A percentile compares a stretch with the other conserved stretches of the same genome.
Conservation (phyloP, 2,888 invertebrate genomes). For the Leucophenga montana region DNA sequence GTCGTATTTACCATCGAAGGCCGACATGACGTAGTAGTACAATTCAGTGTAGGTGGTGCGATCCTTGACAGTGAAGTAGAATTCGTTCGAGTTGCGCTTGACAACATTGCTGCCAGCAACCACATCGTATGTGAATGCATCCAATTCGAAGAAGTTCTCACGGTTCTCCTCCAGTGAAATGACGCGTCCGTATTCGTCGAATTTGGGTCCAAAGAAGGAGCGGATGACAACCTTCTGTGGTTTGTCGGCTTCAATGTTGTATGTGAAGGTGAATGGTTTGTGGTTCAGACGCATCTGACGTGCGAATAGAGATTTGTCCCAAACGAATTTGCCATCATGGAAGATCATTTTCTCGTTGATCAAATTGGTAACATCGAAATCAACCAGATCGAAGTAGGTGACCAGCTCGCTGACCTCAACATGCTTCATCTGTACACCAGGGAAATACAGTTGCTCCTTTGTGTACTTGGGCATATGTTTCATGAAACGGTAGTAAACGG, state of each 20-base stretch:
- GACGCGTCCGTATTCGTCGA: slow-evolving; percentile 75
- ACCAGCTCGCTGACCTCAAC: slow-evolving; percentile 79
- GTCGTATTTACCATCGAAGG: slow-evolving; percentile 72
- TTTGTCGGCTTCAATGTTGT: slow-evolving; percentile 78
- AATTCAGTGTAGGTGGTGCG: slow-evolving; percentile 73
- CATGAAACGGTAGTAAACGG: slow-evolving; percentile 78
- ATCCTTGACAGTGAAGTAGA: slow-evolving; percentile 76
- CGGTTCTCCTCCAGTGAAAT: slow-evolving; percentile 76
- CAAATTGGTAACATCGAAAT: slow-evolving; percentile 76
- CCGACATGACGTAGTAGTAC: slow-evolving; percentile 74
- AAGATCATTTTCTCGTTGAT: slow-evolving; percentile 67
- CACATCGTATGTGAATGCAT: slow-evolving; percentile 78
- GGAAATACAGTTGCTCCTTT: slow-evolving; percentile 76
- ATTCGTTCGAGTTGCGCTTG: slow-evolving; percentile 63
- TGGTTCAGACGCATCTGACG: slow-evolving; percentile 83
- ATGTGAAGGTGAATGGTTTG: slow-evolving; percentile 78
- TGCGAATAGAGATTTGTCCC: slow-evolving; percentile 73
- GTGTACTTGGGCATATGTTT: slow-evolving; percentile 77
- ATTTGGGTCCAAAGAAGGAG: slow-evolving; percentile 82
- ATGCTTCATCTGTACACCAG: slow-evolving; percentile 78
- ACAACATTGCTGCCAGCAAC: slow-evolving; percentile 73
- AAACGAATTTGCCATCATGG: slow-evolving; percentile 71
- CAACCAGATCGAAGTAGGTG: slow-evolving; percentile 81
- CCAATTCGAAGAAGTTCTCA: slow-evolving; percentile 79
- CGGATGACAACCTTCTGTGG: slow-evolving; percentile 77